These are phyloP conservation scores for Larimichthys polyactis DNA, from an alignment of 2,113 vertebrate species.

Conservation along the genomic window DNA sequence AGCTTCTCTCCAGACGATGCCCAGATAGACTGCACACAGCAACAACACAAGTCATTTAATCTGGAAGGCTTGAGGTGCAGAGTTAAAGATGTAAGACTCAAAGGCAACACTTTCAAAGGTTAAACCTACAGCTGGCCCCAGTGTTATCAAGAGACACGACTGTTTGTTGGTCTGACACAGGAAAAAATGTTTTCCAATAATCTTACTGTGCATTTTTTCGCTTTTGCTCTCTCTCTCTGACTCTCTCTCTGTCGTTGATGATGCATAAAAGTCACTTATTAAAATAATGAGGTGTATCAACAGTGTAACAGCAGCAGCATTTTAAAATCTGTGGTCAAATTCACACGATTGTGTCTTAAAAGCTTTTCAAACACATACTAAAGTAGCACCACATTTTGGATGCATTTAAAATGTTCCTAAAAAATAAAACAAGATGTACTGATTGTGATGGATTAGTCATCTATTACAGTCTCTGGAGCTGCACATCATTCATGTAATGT, in stretches of 20 bases:
- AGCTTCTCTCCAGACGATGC: slow-evolving; percentile 46
- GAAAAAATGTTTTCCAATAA: slow-evolving; percentile 4
- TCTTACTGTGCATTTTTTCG: not conserved
- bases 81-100: slow-evolving; percentile 26
- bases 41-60: slow-evolving; percentile 49
- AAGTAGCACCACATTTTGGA: not conserved
- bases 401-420: not conserved
- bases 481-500: not conserved
- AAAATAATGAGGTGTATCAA: not conserved
- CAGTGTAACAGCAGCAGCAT: not conserved
- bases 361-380: not conserved
- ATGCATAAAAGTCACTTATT: not conserved
- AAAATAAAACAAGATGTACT: not conserved
- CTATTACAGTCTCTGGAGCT: not conserved
- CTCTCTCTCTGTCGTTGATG: not conserved
- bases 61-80: slow-evolving; percentile 20
- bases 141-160: not conserved
- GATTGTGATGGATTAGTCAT: too few relatives aligned
- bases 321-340: not conserved
- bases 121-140: not conserved
- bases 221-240: not conserved
- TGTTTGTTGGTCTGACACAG: not conserved
- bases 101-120: slow-evolving; percentile 29
- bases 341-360: not conserved
- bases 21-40: slow-evolving; percentile 36